Conservation (phyloP, 2,797 vertebrate species). For the Lacerta agilis region DNA sequence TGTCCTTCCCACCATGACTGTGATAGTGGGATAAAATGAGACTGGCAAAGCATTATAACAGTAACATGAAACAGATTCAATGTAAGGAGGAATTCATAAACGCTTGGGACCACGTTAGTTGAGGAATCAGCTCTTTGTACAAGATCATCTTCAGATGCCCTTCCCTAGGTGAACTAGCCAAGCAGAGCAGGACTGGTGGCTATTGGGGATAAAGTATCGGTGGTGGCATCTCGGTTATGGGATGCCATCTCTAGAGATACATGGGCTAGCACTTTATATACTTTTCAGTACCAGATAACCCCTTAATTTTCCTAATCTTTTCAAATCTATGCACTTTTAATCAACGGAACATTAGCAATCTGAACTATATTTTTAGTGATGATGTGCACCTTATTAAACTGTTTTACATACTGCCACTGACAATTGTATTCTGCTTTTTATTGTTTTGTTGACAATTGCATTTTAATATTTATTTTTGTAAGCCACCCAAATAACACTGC, state of each 20-base stretch:
- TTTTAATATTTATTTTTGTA: too few relatives aligned
- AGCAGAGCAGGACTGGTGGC: not conserved
- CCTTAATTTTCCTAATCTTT: not conserved
- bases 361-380: not conserved
- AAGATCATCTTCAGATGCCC: not conserved
- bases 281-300: not conserved
- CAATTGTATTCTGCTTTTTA: not conserved
- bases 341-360: not conserved
- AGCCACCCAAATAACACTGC: too few relatives aligned
- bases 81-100: not conserved
- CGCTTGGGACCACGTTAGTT: not conserved
- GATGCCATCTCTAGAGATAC: too few relatives aligned
- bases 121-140: not conserved
- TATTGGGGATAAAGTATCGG: not conserved
- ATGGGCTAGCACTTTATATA: not conserved
- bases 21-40: not conserved
- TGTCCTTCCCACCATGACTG: not conserved
- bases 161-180: not conserved
- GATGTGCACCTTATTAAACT: not conserved
- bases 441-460: not conserved
- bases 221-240: too few relatives aligned
- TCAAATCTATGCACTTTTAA: not conserved
- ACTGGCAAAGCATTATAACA: not conserved
- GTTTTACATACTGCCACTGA: not conserved
- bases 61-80: not conserved